These are phyloP conservation scores for Otis tarda DNA, from an alignment of 2,113 vertebrate genomes.

Conservation along the genomic window DNA sequence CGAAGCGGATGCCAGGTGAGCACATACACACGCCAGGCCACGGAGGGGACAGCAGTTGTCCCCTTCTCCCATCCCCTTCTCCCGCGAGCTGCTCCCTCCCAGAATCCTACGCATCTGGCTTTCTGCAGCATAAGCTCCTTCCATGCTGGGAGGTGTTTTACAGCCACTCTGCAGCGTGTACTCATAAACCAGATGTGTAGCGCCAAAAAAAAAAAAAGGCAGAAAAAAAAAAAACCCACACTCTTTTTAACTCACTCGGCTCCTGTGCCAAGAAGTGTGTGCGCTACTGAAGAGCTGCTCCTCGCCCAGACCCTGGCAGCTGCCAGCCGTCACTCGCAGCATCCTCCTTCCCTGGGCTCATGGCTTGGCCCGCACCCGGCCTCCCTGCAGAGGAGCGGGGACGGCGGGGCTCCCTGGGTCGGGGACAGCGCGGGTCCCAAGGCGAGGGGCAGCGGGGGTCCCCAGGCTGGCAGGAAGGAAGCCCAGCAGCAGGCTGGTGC, in stretches of 20 bases:
- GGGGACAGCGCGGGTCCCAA: neutral
- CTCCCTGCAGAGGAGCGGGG: neutral
- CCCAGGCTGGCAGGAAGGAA: neutral
- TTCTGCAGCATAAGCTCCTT: neutral
- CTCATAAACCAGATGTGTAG: neutral
- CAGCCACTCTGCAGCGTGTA: neutral
- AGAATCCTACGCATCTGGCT: neutral
- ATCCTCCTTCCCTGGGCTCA: neutral
- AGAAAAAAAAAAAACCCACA: neutral
- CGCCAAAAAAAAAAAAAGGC: neutral
- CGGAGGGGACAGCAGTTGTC: neutral
- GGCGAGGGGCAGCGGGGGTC: neutral
- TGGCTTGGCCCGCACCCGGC: neutral
- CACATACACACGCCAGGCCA: neutral
- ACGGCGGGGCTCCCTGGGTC: rapidly evolving
- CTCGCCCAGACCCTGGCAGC: neutral
- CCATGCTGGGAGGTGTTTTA: neutral
- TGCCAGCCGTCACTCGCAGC: neutral
- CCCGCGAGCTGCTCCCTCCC: neutral
- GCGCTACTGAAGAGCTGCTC: neutral
- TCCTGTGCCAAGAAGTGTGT: neutral
- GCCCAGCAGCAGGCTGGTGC: neutral
- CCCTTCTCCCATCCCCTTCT: neutral
- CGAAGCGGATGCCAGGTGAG: slow-evolving; percentile 83
- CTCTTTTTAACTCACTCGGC: neutral